Evolutionary conservation across 2,797 vertebrate species (phyloP).

Genomic region (Melanotaenia trifasciata): DNA sequence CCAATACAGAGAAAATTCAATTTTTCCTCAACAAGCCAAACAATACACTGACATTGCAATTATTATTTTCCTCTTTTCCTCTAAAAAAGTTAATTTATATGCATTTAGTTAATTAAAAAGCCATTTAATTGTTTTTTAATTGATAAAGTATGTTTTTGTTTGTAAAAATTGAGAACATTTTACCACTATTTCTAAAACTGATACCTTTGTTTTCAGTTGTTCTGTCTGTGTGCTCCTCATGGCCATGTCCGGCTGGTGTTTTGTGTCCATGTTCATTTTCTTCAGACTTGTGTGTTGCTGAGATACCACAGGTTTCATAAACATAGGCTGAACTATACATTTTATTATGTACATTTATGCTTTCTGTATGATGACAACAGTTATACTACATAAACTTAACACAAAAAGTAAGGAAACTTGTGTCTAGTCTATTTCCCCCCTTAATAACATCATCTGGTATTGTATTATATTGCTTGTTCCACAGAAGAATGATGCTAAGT

Average conservation of each 20-base stretch:
- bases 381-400: too few relatives aligned
- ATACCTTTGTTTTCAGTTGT: conserved; percentile 43
- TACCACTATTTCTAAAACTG: background rate
- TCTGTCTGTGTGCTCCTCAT: conserved; percentile 25
- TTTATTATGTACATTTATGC: background rate
- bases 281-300: background rate
- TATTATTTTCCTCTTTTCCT: background rate
- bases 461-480: too few relatives aligned
- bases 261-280: conserved; percentile 11
- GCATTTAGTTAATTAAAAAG: too few relatives aligned
- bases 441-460: too few relatives aligned
- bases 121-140: background rate
- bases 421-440: too few relatives aligned
- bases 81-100: too few relatives aligned
- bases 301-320: background rate
- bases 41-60: background rate
- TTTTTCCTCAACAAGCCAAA: background rate
- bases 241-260: conserved; percentile 15
- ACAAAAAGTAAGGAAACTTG: too few relatives aligned
- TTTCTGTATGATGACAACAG: too few relatives aligned
- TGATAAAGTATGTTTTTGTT: background rate
- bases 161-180: background rate
- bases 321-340: background rate
- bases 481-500: too few relatives aligned
- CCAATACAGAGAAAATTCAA: background rate